These are phyloP conservation scores for Spilarctia lutea DNA, from an alignment of 2,888 invertebrate genomes.

Conservation along the genomic window DNA sequence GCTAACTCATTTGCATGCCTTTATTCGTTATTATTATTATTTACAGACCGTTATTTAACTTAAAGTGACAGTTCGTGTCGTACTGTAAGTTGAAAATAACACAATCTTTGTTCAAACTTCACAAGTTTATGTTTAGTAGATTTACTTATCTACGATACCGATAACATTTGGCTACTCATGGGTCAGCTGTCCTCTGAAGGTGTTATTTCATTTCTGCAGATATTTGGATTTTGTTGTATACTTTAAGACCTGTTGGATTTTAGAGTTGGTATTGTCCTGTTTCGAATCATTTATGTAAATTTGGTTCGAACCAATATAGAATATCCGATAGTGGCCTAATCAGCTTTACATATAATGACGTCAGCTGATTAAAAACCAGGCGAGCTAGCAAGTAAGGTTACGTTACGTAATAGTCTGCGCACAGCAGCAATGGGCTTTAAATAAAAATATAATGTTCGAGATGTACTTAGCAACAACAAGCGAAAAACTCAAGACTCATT, in stretches of 20 bases:
- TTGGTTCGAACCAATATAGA: background rate
- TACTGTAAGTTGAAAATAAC: too few species aligned
- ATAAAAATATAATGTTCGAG: constrained; percentile 35
- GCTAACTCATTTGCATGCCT: too few species aligned
- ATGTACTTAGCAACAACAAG: constrained; percentile 35
- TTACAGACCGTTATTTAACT: too few species aligned
- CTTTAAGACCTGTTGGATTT: background rate
- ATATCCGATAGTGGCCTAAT: background rate
- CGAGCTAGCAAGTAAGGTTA: background rate
- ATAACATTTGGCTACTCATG: background rate
- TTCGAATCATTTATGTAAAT: background rate
- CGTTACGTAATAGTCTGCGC: constrained; percentile 20
- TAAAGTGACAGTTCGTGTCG: too few species aligned
- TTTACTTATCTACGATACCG: too few species aligned
- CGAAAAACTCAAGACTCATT: constrained; percentile 8
- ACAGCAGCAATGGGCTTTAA: constrained; percentile 28
- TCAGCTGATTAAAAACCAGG: constrained; percentile 5
- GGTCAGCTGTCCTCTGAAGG: background rate
- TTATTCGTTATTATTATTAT: too few species aligned
- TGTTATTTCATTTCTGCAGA: background rate
- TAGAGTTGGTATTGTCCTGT: background rate
- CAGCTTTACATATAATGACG: constrained; percentile 12
- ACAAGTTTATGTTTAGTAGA: too few species aligned
- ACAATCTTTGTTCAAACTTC: too few species aligned
- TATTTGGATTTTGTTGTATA: background rate